phyloP scores from a whole-genome alignment of 1,140 invertebrate species.

The Drosophila albomicans region DNA sequence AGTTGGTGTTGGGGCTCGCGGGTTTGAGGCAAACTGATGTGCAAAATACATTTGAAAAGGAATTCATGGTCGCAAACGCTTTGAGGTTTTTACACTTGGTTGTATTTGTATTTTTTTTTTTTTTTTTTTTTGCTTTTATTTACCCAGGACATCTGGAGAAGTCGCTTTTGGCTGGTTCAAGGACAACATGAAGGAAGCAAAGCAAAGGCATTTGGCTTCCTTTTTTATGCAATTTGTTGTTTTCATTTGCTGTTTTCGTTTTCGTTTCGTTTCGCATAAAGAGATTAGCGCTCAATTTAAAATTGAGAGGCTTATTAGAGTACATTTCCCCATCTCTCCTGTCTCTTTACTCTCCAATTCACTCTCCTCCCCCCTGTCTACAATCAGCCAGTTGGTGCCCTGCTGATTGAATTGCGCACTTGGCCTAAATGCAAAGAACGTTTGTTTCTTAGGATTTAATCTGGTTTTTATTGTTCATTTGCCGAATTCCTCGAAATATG shows the following conservation, averaged over 20 bases:
- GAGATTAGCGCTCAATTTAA: constrained; percentile 58
- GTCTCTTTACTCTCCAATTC: not conserved
- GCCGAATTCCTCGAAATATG: constrained; percentile 7
- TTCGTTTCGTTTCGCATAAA: constrained; percentile 40
- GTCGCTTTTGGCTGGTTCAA: constrained; percentile 26
- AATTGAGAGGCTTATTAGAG: constrained; percentile 59
- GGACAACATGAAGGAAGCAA: constrained; percentile 32
- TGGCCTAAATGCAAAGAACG: constrained; percentile 28
- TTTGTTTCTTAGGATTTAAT: constrained; percentile 53
- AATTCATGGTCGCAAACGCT: constrained; percentile 38
- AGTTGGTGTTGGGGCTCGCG: not conserved
- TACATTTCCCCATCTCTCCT: not conserved
- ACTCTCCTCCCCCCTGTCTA: too few relatives aligned
- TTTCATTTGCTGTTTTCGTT: constrained; percentile 28
- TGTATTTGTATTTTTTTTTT: not conserved
- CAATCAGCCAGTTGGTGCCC: not conserved
- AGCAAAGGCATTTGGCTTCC: constrained; percentile 19
- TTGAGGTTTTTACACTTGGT: constrained; percentile 38
- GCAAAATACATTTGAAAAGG: constrained; percentile 57
- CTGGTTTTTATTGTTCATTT: constrained; percentile 44
- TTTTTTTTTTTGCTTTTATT: not conserved
- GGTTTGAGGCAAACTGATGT: constrained; percentile 25
- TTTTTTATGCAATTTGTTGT: constrained; percentile 14
- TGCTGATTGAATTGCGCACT: constrained; percentile 49
- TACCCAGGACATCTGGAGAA: constrained; percentile 15